phyloP scores from a whole-genome alignment of 2,113 vertebrate species.

The Geothlypis trichas region DNA sequence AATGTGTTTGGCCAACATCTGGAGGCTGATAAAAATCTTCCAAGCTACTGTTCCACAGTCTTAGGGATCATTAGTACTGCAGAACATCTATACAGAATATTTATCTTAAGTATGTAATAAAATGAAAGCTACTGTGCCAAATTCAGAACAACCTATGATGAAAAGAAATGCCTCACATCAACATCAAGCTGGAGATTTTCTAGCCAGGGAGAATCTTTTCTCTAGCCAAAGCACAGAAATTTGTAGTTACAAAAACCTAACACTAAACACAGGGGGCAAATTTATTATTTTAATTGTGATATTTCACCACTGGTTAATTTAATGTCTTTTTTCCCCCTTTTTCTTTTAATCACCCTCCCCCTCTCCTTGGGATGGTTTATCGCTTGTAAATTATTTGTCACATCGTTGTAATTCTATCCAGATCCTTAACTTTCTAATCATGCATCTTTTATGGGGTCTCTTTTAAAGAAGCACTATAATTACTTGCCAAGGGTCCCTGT shows the following conservation, averaged over 20 bases:
- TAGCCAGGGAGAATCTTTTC: not conserved
- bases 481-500: constrained; percentile 79
- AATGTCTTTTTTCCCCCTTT: constrained; percentile 19
- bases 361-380: constrained; percentile 72
- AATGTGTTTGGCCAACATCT: constrained; percentile 54
- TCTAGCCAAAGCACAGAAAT: not conserved
- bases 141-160: constrained; percentile 38
- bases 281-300: constrained; percentile 75
- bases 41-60: constrained; percentile 33
- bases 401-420: constrained; percentile 77
- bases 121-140: not conserved
- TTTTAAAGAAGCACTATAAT: constrained; percentile 82
- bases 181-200: not conserved
- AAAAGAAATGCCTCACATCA: constrained; percentile 20
- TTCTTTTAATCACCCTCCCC: constrained; percentile 41
- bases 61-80: constrained; percentile 28
- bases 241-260: constrained; percentile 50
- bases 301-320: constrained; percentile 74
- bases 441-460: constrained; percentile 81
- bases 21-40: constrained; percentile 58
- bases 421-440: constrained; percentile 83
- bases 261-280: constrained; percentile 38
- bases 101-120: constrained; percentile 36
- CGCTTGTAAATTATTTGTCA: constrained; percentile 81
- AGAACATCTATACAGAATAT: constrained; percentile 31